These are phyloP conservation scores for Nasua narica DNA, from an alignment of 2,797 vertebrate genomes.

Conservation along the genomic window DNA sequence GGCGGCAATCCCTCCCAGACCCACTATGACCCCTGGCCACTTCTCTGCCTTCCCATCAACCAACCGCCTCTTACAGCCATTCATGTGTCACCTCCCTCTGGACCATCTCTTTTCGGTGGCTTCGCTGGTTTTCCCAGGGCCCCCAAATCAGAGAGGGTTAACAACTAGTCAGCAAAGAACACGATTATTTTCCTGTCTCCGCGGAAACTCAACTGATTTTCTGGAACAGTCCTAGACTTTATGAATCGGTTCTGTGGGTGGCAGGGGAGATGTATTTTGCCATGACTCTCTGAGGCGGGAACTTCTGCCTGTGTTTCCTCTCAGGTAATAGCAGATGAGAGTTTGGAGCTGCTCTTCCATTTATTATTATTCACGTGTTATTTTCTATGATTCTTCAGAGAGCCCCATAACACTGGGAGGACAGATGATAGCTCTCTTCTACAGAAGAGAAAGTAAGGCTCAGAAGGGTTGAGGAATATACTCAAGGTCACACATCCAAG, in stretches of 20 bases:
- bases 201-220: fast-evolving
- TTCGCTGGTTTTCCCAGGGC: not conserved
- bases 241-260: not conserved
- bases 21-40: not conserved
- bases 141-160: not conserved
- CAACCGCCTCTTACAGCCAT: not conserved
- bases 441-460: not conserved
- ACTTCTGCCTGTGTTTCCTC: not conserved
- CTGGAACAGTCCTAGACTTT: not conserved
- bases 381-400: not conserved
- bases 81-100: not conserved
- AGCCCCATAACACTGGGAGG: not conserved
- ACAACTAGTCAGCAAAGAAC: not conserved
- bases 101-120: not conserved
- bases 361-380: not conserved
- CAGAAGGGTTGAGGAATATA: not conserved
- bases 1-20: not conserved
- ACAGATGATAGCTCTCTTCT: not conserved
- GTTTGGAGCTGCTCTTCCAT: not conserved
- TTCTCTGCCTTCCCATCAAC: not conserved
- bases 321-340: not conserved
- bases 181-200: not conserved
- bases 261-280: not conserved
- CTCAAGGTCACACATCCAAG: not conserved
- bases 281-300: not conserved